phyloP scores from a whole-genome alignment of 2,888 invertebrate genomes.

The Pherbina coryleti region DNA sequence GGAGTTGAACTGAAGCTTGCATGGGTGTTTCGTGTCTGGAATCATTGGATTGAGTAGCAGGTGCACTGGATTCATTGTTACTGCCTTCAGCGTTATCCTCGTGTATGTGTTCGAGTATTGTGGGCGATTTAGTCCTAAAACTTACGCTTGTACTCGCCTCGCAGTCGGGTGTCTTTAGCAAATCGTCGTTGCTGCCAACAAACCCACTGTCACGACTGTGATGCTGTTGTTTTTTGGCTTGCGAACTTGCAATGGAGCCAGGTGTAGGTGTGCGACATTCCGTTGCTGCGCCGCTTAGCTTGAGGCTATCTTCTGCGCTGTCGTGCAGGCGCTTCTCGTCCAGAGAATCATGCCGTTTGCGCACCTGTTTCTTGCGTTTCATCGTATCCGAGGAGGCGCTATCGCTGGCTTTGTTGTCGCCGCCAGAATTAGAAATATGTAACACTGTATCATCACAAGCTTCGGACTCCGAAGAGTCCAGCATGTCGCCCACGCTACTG shows the following conservation, averaged over 20 bases:
- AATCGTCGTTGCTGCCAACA: conserved; percentile 88
- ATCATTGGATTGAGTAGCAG: neutral
- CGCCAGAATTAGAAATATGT: conserved; percentile 79
- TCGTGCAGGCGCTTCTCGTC: conserved; percentile 71
- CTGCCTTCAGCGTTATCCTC: conserved; percentile 48
- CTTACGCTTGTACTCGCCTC: conserved; percentile 48
- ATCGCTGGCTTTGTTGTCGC: conserved; percentile 73
- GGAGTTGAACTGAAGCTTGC: conserved; percentile 51
- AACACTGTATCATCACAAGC: conserved; percentile 76
- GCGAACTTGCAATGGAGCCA: conserved; percentile 71
- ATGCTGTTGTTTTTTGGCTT: conserved; percentile 74
- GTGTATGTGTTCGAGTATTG: conserved; percentile 58
- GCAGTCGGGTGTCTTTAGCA: conserved; percentile 74
- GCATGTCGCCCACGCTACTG: conserved; percentile 72
- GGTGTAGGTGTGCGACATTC: conserved; percentile 59
- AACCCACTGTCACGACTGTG: conserved; percentile 91
- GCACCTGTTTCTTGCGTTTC: conserved; percentile 84
- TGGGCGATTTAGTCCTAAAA: conserved; percentile 55
- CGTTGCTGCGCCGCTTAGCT: conserved; percentile 19
- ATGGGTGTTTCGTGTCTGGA: neutral
- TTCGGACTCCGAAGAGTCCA: conserved; percentile 79
- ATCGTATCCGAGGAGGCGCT: conserved; percentile 75
- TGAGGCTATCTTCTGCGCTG: conserved; percentile 46
- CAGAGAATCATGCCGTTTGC: conserved; percentile 73
- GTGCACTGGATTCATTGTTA: neutral